Evolutionary conservation across 2,888 invertebrate species (phyloP).

Genomic region (Eupelmus urozonus): DNA sequence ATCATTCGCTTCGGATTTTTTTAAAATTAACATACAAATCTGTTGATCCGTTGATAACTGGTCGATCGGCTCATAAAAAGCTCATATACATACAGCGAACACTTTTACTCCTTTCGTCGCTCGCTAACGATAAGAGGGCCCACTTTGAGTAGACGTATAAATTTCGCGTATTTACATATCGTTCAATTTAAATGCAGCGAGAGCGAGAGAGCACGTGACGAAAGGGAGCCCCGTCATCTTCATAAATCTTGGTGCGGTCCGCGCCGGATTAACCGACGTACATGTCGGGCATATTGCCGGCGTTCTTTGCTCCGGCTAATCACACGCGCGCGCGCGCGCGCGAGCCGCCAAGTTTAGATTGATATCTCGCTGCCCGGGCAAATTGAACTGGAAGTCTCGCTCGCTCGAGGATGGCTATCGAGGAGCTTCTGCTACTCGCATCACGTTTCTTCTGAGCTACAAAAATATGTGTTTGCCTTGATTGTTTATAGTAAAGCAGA

Average conservation of each 20-base stretch:
- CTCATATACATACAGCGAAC: not conserved
- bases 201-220: conserved; percentile 34
- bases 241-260: conserved; percentile 56
- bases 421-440: no score
- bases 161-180: conserved; percentile 57
- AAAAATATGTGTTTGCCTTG: no score
- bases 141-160: conserved; percentile 41
- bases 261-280: no score
- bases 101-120: conserved; percentile 14
- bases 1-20: not conserved
- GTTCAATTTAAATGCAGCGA: conserved; percentile 57
- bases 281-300: no score
- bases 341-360: no score
- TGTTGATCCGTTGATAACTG: conserved; percentile 4
- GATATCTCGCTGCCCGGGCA: no score
- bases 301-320: no score
- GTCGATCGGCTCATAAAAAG: conserved; percentile 7
- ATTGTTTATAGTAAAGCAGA: no score
- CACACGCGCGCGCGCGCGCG: no score
- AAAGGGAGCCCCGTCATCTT: conserved; percentile 54
- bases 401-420: no score
- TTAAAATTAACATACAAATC: conserved; percentile 14
- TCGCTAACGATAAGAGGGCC: conserved; percentile 23
- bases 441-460: no score
- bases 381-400: no score